Evolutionary conservation across 2,113 vertebrate species (phyloP).

Genomic region (Verasper variegatus): DNA sequence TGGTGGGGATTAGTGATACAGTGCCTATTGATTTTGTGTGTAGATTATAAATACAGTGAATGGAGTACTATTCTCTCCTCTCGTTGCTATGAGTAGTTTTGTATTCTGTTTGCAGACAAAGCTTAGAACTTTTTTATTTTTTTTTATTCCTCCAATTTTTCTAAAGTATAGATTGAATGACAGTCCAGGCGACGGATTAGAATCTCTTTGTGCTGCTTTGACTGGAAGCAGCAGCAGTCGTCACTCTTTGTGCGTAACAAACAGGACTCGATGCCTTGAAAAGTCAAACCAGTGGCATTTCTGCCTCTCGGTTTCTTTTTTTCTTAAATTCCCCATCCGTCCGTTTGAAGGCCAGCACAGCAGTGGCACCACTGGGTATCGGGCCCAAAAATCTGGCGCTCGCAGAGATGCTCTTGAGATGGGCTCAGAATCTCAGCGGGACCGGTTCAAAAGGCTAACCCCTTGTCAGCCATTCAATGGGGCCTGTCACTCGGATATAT

Average conservation of each 20-base stretch:
- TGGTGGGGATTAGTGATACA: conserved; percentile 54
- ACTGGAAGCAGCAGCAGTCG: conserved; percentile 61
- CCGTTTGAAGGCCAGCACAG: conserved; percentile 57
- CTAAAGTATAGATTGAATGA: conserved; percentile 59
- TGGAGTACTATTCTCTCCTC: conserved; percentile 19
- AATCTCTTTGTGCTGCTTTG: conserved; percentile 75
- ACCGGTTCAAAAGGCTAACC: conserved; percentile 58
- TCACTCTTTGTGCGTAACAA: conserved; percentile 62
- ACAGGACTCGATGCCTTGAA: conserved; percentile 65
- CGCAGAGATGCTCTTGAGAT: conserved; percentile 64
- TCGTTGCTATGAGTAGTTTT: conserved; percentile 24
- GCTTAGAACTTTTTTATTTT: conserved; percentile 50
- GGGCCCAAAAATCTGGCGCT: conserved; percentile 55
- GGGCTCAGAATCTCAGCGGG: conserved; percentile 60
- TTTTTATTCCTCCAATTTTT: conserved; percentile 38
- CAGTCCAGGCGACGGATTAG: conserved; percentile 66
- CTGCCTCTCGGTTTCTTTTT: conserved; percentile 34
- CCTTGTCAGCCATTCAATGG: conserved; percentile 47
- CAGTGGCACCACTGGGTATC: conserved; percentile 58
- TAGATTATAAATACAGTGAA: conserved; percentile 64
- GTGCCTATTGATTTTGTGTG: conserved; percentile 66
- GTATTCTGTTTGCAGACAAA: conserved; percentile 40
- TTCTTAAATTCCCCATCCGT: conserved; percentile 26
- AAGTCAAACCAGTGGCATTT: conserved; percentile 63
- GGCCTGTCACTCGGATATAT: conserved; percentile 48